These are phyloP conservation scores for Furnarius figulus DNA, from an alignment of 2,113 vertebrate genomes.

Conservation along the genomic window DNA sequence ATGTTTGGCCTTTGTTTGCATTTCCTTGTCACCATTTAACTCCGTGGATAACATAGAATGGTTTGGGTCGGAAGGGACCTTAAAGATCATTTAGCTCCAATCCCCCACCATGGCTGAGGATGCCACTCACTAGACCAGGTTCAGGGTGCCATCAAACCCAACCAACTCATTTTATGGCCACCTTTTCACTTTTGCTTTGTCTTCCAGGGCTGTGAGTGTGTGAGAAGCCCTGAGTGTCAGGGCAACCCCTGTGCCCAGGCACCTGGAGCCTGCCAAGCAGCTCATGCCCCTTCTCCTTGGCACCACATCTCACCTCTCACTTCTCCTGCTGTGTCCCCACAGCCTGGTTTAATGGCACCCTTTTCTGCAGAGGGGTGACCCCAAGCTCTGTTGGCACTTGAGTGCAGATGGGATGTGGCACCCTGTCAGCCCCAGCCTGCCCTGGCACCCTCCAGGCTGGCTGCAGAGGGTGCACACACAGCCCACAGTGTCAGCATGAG, in stretches of 20 bases:
- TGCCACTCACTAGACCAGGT: neutral
- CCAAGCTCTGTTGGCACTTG: accelerated
- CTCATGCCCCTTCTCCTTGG: accelerated
- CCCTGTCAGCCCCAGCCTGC: neutral
- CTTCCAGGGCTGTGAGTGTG: neutral
- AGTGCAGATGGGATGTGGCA: neutral
- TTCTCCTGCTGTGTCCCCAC: accelerated
- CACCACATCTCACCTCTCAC: accelerated
- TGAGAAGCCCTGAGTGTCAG: accelerated
- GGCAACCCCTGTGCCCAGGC: accelerated
- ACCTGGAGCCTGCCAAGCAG: accelerated
- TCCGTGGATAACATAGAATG: neutral
- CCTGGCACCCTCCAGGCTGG: neutral
- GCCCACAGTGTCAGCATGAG: accelerated
- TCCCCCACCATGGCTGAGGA: accelerated
- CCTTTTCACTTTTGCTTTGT: neutral
- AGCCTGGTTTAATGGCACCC: neutral
- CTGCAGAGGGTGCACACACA: neutral
- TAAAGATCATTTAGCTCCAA: neutral
- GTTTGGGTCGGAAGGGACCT: neutral
- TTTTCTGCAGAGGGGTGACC: neutral
- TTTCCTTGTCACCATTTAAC: neutral
- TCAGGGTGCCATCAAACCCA: neutral
- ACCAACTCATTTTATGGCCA: neutral
- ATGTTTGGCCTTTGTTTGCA: neutral